A percentile compares a stretch with the other conserved stretches of the same genome.
phyloP scores from a whole-genome alignment of 2,113 vertebrate species.

The Copsychus sechellarum region DNA sequence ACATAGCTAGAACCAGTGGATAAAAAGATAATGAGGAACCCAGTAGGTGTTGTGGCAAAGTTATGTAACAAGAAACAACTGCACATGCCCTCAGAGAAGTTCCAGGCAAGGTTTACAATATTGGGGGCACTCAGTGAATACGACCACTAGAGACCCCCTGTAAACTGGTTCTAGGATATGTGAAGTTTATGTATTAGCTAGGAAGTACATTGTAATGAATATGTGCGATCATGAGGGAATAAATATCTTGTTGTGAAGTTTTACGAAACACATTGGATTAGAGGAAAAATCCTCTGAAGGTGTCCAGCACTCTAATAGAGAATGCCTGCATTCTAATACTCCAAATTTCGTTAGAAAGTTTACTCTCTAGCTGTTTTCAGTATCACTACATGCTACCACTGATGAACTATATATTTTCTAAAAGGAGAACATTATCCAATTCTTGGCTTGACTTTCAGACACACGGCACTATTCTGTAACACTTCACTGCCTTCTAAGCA shows the following conservation, averaged over 20 bases:
- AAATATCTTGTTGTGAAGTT: not conserved
- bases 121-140: not conserved
- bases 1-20: not conserved
- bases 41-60: not conserved
- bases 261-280: not conserved
- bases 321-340: not conserved
- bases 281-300: not conserved
- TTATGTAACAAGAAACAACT: not conserved
- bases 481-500: not conserved
- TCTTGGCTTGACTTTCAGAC: slow-evolving; percentile 29
- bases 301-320: not conserved
- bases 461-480: not conserved
- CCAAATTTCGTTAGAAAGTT: not conserved
- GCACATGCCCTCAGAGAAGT: not conserved
- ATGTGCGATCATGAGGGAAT: not conserved
- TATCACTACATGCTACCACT: not conserved
- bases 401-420: slow-evolving; percentile 6
- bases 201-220: not conserved
- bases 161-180: not conserved
- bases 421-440: not conserved
- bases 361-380: not conserved
- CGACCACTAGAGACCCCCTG: not conserved
- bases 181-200: not conserved
- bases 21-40: not conserved
- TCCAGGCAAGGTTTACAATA: not conserved